A percentile compares a stretch with the other conserved stretches of the same genome.
These are phyloP conservation scores for Speoplatyrhinus poulsoni DNA, from an alignment of 2,113 vertebrate species.

Conservation along the genomic window DNA sequence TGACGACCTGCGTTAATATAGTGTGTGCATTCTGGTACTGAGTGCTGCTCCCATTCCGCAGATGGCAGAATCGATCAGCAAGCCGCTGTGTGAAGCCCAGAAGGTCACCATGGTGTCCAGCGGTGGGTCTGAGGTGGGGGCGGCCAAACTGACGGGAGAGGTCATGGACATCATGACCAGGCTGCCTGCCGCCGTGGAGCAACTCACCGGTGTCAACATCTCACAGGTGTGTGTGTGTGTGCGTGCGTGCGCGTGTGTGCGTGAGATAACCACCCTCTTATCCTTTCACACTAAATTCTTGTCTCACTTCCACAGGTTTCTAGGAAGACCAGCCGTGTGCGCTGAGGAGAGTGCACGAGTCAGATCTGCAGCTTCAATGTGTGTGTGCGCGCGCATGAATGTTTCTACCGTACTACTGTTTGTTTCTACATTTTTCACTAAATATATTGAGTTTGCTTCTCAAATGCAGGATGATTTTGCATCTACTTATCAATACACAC, in stretches of 20 bases:
- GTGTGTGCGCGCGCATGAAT: slow-evolving; percentile 28
- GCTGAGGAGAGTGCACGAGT: slow-evolving; percentile 27
- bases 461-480: neutral
- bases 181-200: slow-evolving; percentile 81
- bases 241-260: neutral
- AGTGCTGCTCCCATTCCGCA: slow-evolving; percentile 36
- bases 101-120: slow-evolving; percentile 92
- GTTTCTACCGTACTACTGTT: slow-evolving; percentile 9
- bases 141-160: slow-evolving; percentile 86
- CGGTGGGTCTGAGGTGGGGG: slow-evolving; percentile 81
- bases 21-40: neutral
- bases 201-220: slow-evolving; percentile 86
- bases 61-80: slow-evolving; percentile 90
- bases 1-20: neutral
- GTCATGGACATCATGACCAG: slow-evolving; percentile 87
- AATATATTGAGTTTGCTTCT: no score
- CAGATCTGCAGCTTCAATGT: slow-evolving; percentile 12
- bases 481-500: neutral
- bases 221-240: slow-evolving; percentile 73
- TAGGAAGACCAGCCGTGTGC: slow-evolving; percentile 30
- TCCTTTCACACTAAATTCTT: neutral
- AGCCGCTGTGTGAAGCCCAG: slow-evolving; percentile 75
- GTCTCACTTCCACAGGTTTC: slow-evolving; percentile 41
- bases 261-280: neutral
- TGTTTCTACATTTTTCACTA: no score